Base-by-base conservation (phyloP, 2,113 vertebrate species). In the Heterotis niloticus region DNA sequence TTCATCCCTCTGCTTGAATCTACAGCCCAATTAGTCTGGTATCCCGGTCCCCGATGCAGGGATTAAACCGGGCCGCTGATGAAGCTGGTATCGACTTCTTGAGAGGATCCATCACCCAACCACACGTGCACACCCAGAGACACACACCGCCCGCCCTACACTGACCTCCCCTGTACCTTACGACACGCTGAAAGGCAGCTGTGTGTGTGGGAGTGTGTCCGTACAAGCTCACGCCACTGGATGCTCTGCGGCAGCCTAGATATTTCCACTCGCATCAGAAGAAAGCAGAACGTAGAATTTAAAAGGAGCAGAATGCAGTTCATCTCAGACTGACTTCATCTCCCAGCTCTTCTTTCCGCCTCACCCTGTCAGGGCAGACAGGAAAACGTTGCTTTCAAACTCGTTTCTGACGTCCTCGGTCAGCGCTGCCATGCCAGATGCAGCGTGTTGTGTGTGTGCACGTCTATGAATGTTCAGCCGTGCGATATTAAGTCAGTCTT, bases 41-140 rank as follows among this genome's bases (percentile, higher is more conserved):
- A 81, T 83, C 71, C 78, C 62, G 65, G 75, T 78, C 82, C 59
- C 84, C 85, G 81, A 88, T 84, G 85, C 84, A 80, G 64, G 84
- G 83, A 86, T 85, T 85, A 85, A 82, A 82, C 76, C n/a, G 80
- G 80, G 83, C 79, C 79, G 28, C 80, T 82, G 86, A 85, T 83
- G 84, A 85, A 85, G 80, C 78, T 24, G 16, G 84, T 86, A 83
- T 85, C 79, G 86, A 85, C 84, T 87, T 78, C 77, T 56, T 54
- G 72, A 79, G 81, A 78, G 44, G 69, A 86, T 85, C 84, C 82
- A 77, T 74, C 69, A 60, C 76, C 64, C 78, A 62, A 59, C 67
- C 69, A 79, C 79, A 52, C 34, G 7, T 44, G 57, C 69, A 23
- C 44, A 69, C 62, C 57, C 73, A 56, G 44, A 20, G 44, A 29